A percentile compares a stretch with the other conserved stretches of the same genome.
Evolutionary conservation across 23 tunicate genomes (phyloP).

Genomic region (Botrylloides violaceus): DNA sequence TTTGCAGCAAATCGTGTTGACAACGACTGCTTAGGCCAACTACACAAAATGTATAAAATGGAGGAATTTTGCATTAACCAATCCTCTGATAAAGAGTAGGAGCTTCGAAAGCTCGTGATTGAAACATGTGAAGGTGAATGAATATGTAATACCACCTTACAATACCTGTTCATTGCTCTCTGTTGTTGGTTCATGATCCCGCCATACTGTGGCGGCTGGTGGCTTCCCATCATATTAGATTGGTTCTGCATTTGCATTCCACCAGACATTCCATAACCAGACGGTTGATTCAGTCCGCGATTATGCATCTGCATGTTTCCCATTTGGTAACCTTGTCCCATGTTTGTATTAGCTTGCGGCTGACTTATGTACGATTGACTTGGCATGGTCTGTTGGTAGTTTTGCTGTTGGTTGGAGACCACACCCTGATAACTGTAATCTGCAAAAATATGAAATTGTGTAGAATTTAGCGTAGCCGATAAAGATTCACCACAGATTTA

Average conservation of each 20-base stretch:
- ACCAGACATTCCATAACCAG: slow-evolving; percentile 7
- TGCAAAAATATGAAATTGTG: too few species aligned
- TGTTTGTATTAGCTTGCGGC: slow-evolving; percentile 5
- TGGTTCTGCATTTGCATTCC: slow-evolving; percentile 14
- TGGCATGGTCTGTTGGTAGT: slow-evolving; percentile 24
- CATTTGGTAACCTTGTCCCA: slow-evolving; percentile 10
- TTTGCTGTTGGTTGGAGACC: slow-evolving; percentile 10
- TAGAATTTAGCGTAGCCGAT: too few species aligned
- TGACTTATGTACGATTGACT: slow-evolving; percentile 20
- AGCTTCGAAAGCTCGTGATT: too few species aligned
- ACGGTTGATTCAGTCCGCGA: slow-evolving; percentile 11
- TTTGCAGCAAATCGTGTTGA: neutral
- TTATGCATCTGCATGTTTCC: slow-evolving; percentile 27
- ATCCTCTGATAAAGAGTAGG: too few species aligned
- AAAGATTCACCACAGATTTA: too few species aligned
- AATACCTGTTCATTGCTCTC: slow-evolving; percentile 9
- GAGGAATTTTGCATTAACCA: too few species aligned
- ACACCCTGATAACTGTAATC: slow-evolving; percentile 23
- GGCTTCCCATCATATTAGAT: slow-evolving; percentile 7
- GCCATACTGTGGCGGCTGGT: slow-evolving; percentile 24
- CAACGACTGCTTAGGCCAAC: too few species aligned
- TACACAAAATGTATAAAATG: too few species aligned
- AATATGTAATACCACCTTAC: neutral
- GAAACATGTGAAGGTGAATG: too few species aligned
- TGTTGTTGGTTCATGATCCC: slow-evolving; percentile 9